Evolutionary conservation across 2,888 invertebrate genomes (phyloP), one percentile per base, ranked within the genome.

Genomic region (Pyrgus malvae): DNA sequence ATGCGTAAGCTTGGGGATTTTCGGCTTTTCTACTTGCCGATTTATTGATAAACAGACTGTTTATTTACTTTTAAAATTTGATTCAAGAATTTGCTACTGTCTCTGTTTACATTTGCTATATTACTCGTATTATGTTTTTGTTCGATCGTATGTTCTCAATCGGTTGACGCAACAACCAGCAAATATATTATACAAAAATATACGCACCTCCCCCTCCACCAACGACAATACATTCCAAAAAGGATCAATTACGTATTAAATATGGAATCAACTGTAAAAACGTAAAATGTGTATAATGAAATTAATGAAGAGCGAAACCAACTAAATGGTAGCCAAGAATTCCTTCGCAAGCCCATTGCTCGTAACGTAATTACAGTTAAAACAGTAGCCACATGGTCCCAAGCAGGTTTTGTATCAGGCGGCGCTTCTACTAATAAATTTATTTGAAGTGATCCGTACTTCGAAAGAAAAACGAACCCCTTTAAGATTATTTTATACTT

Each of bases 401-500:
- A 2, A 33, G 12, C 45, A 29, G 45, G 45, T 45, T 45, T 45
- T 21, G 11, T 45, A 33, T 12, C 45, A 45, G 45, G 9, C 31
- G 29, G 31, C 23, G 23, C 12, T 44, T 29, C 29, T n/a, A 38
- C 14, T 48, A 9, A n/a, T 37, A 35, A 35, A 35, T 37, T 37
- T 37, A 37, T 37, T 37, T 37, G 16, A 12, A 17, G 16, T 17
- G 16, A 21, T 3, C 6, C 21, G 21, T 4, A 6, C 21, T n/a
- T n/a, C n/a, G n/a, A n/a, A n/a, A n/a, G n/a, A n/a, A n/a, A n/a
- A n/a, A n/a, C n/a, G n/a, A n/a, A n/a, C n/a, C n/a, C n/a, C n/a
- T n/a, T n/a, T n/a, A n/a, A n/a, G n/a, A n/a, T n/a, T n/a, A n/a
- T n/a, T n/a, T n/a, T n/a, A n/a, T n/a, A n/a, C n/a, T n/a, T n/a